A percentile compares a stretch with the other conserved stretches of the same genome.
phyloP scores from a whole-genome alignment of 2,113 vertebrate genomes.

The Boleophthalmus pectinirostris region DNA sequence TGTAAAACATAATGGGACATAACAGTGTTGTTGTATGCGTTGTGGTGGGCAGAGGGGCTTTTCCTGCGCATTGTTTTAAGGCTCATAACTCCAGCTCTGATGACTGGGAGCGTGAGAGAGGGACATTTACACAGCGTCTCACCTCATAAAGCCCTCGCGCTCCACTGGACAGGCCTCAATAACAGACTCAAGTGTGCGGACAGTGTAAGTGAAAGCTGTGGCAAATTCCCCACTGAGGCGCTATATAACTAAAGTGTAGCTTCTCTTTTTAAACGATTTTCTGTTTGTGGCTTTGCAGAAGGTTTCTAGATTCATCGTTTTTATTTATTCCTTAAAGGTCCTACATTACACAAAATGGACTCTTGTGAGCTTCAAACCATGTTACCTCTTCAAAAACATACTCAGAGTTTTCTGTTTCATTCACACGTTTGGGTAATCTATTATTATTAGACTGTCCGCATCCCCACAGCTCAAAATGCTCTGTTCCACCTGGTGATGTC shows the following conservation, averaged over 20 bases:
- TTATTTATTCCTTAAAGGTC: neutral
- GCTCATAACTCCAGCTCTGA: constrained; percentile 55
- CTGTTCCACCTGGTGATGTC: too few species aligned
- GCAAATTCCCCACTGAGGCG: constrained; percentile 37
- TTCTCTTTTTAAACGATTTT: constrained; percentile 36
- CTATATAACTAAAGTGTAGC: constrained; percentile 46
- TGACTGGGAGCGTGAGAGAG: constrained; percentile 22
- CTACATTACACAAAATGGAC: too few species aligned
- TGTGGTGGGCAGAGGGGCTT: constrained; percentile 36
- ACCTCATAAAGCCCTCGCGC: constrained; percentile 53
- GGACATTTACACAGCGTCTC: constrained; percentile 57
- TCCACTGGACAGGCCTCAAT: constrained; percentile 22
- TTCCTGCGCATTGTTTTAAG: constrained; percentile 58
- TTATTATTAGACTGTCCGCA: too few species aligned
- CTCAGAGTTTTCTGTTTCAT: too few species aligned
- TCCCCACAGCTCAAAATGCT: too few species aligned
- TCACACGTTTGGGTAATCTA: too few species aligned
- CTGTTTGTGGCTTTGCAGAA: neutral
- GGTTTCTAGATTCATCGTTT: neutral
- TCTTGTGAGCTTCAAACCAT: too few species aligned
- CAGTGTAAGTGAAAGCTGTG: constrained; percentile 23
- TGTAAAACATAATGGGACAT: constrained; percentile 73
- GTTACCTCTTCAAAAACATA: too few species aligned
- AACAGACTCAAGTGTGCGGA: constrained; percentile 31
- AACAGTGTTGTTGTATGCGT: constrained; percentile 64